phyloP scores from a whole-genome alignment of 2,888 invertebrate species.

The Nomada fabriciana region DNA sequence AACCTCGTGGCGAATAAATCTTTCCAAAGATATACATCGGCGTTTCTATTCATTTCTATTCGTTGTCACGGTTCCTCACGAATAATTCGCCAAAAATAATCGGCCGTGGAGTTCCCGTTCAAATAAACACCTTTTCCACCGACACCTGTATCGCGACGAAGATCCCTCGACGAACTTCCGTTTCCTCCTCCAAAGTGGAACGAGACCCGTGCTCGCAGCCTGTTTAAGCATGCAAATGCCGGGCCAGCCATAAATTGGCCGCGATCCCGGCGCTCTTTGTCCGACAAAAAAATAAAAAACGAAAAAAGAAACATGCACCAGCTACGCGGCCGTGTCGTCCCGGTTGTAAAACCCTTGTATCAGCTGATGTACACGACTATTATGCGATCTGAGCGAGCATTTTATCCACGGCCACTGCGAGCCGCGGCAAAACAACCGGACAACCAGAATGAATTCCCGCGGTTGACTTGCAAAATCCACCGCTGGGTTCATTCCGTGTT shows the following conservation, averaged over 20 bases:
- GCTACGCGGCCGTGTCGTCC: constrained; percentile 41
- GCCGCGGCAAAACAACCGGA: constrained; percentile 43
- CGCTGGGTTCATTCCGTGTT: constrained; percentile 5
- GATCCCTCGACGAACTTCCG: not conserved
- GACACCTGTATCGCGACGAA: not conserved
- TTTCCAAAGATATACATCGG: too few species aligned
- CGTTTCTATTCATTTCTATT: too few species aligned
- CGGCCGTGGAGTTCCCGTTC: too few species aligned
- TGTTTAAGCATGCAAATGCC: constrained; percentile 57
- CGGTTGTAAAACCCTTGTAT: constrained; percentile 59
- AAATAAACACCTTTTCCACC: too few species aligned
- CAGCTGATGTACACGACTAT: constrained; percentile 59
- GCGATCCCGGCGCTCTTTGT: constrained; percentile 51
- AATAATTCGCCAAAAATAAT: too few species aligned
- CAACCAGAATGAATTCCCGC: constrained; percentile 32
- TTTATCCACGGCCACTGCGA: constrained; percentile 46
- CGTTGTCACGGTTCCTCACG: too few species aligned
- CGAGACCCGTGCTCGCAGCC: constrained; percentile 15
- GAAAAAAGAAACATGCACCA: constrained; percentile 41
- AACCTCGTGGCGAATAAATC: too few species aligned
- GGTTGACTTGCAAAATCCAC: constrained; percentile 40
- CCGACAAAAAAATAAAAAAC: constrained; percentile 61
- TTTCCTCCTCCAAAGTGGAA: not conserved
- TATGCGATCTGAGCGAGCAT: constrained; percentile 48
- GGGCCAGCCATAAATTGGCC: constrained; percentile 46